Evolutionary conservation across 2,888 invertebrate species (phyloP).

Genomic region (Metopia argyrocephala): DNA sequence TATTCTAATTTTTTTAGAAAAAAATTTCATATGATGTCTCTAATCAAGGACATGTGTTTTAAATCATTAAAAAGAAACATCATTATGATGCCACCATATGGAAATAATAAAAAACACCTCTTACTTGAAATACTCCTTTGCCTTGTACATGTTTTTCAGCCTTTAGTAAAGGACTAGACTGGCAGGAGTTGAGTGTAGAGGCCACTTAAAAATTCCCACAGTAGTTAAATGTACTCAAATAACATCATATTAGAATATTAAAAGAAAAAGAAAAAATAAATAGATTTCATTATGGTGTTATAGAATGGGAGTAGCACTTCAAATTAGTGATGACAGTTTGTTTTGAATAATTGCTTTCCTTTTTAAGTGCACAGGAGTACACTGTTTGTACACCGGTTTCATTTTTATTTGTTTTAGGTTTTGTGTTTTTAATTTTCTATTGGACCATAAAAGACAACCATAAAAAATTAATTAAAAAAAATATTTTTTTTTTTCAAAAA

Average conservation of each 20-base stretch:
- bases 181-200: too few species aligned
- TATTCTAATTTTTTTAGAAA: too few species aligned
- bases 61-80: slow-evolving; percentile 36
- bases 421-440: background rate
- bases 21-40: slow-evolving; percentile 22
- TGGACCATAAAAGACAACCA: slow-evolving; percentile 4
- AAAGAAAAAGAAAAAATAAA: too few species aligned
- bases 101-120: slow-evolving; percentile 56
- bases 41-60: slow-evolving; percentile 59
- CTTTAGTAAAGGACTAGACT: slow-evolving; percentile 43
- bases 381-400: slow-evolving; percentile 35
- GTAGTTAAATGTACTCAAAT: slow-evolving; percentile 48
- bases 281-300: background rate
- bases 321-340: slow-evolving; percentile 76
- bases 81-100: slow-evolving; percentile 29
- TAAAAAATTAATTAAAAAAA: slow-evolving; percentile 23
- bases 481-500: too few species aligned
- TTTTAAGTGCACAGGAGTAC: slow-evolving; percentile 50
- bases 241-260: background rate
- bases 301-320: slow-evolving; percentile 69
- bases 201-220: slow-evolving; percentile 61
- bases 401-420: slow-evolving; percentile 7
- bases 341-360: slow-evolving; percentile 72
- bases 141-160: slow-evolving; percentile 4
- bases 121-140: background rate